phyloP scores from a whole-genome alignment of 2,888 invertebrate genomes.

The Sinodicranocentrus sp. region DNA sequence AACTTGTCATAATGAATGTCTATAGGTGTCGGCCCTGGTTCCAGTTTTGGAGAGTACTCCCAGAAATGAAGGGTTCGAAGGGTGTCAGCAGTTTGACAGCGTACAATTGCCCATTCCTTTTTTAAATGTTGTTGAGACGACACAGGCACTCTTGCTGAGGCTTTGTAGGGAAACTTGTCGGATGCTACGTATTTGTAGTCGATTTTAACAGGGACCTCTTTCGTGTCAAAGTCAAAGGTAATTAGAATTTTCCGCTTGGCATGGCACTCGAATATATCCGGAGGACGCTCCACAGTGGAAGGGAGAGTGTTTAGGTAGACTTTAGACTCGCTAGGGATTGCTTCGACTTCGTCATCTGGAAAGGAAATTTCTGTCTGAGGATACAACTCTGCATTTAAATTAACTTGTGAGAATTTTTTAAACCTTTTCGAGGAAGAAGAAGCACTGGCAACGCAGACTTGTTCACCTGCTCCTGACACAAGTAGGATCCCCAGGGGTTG shows the following conservation, averaged over 20 bases:
- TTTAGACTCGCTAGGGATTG: conserved; percentile 53
- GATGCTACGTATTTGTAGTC: conserved; percentile 48
- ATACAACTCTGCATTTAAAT: too few species aligned
- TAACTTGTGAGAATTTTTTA: too few species aligned
- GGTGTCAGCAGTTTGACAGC: conserved; percentile 63
- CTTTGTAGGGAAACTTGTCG: conserved; percentile 65
- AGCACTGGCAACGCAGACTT: conserved; percentile 43
- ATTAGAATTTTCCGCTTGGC: conserved; percentile 60
- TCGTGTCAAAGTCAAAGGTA: conserved; percentile 60
- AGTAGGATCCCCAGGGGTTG: conserved; percentile 60
- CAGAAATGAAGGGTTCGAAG: conserved; percentile 60
- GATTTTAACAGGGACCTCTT: conserved; percentile 51
- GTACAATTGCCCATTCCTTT: conserved; percentile 60
- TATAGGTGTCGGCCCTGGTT: conserved; percentile 31
- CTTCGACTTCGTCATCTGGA: conserved; percentile 62
- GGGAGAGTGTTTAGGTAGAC: conserved; percentile 39
- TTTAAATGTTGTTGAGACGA: conserved; percentile 50
- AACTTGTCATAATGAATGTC: conserved; percentile 60
- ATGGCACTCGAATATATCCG: conserved; percentile 63
- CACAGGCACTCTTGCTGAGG: conserved; percentile 49
- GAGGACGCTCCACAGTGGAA: conserved; percentile 5
- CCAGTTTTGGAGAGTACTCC: conserved; percentile 59
- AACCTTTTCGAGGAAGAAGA: conserved; percentile 61
- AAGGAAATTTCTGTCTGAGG: too few species aligned
- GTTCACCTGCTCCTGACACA: conserved; percentile 57